Evolutionary conservation across 2,797 vertebrate genomes (phyloP), one percentile per base, ranked within the genome.

Genomic region (Podargus strigoides): DNA sequence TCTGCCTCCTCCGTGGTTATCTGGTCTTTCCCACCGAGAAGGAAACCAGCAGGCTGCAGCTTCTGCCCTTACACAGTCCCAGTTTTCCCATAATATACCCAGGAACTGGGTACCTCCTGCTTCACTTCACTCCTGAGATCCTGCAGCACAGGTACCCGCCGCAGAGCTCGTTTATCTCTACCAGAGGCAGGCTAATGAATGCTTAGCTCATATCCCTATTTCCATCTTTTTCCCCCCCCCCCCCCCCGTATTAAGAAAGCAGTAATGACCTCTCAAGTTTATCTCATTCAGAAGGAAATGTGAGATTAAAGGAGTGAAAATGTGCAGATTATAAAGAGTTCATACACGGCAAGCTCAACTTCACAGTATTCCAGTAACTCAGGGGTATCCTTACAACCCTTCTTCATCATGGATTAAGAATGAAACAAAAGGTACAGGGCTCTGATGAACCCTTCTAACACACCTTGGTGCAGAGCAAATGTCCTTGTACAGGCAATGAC

Each of bases 31-130:
- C 55, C 52, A 30, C 42, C 2, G 28, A 70, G 87, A 37, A 49
- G 64, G 37, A 50, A 63, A 44, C 9, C 22, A 14, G 72, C 37
- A 21, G 1, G 8, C 5, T 22, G 36, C 55, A 32, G 62, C 30
- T 52, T 34, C 52, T 23, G 66, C 34, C 58, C 52, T 59, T 12
- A 13, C 0, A 9, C n/a, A 26, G 42, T 4, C 55, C 62, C 28
- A 7, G 1, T 42, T 42, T 42, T 6, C 62, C 62, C 36, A 15
- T 3, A 37, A 55, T 2, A 1, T 2, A 17, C 0, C 21, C 22
- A n/a, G n/a, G 5, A 28, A 50, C 46, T 1, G 22, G 34, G 74
- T 41, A 36, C 3, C 74, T 75, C 36, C 23, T 7, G 22, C 32
- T 28, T 28, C 27, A 3, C 27, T 27, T 6, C 22, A 27, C 27